Percentiles rank a stretch among this genome's conserved stretches.
phyloP scores from a whole-genome alignment of 2,888 invertebrate genomes.

The Idaea dimidiata region DNA sequence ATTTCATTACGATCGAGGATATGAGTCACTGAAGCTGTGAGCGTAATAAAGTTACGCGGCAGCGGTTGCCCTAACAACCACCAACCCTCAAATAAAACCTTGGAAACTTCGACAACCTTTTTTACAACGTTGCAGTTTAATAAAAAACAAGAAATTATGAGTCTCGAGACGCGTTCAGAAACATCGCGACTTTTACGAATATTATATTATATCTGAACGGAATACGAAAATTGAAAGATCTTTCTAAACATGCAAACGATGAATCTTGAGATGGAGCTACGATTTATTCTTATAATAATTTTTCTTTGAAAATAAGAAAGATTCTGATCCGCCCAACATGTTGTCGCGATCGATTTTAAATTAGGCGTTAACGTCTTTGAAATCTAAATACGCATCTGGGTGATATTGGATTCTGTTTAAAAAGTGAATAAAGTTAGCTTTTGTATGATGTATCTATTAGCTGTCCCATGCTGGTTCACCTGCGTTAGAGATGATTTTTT shows the following conservation, averaged over 20 bases:
- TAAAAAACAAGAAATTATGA: slow-evolving; percentile 51
- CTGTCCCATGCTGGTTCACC: too few species aligned
- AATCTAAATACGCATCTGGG: slow-evolving; percentile 1
- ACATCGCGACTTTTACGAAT: slow-evolving; percentile 35
- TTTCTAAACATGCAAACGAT: slow-evolving; percentile 16
- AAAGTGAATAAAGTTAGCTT: neutral
- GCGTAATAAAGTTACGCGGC: slow-evolving; percentile 56
- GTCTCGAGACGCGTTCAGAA: slow-evolving; percentile 30
- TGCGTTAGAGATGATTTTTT: too few species aligned
- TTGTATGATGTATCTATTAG: too few species aligned
- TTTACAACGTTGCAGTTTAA: slow-evolving; percentile 52
- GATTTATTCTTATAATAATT: neutral
- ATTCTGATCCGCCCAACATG: neutral
- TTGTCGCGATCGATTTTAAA: neutral
- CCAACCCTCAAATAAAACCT: slow-evolving; percentile 53
- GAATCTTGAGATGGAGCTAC: neutral
- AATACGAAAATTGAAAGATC: slow-evolving; percentile 26
- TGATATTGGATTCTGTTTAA: neutral
- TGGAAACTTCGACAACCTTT: slow-evolving; percentile 51
- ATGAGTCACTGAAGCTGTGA: slow-evolving; percentile 56
- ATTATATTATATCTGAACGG: slow-evolving; percentile 21
- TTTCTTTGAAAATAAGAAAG: neutral
- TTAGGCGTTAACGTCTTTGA: slow-evolving; percentile 8
- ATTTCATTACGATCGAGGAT: slow-evolving; percentile 58
- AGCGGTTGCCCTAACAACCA: slow-evolving; percentile 48